Percentiles rank a stretch among this genome's conserved stretches.
Conservation (phyloP, 2,888 invertebrate species). For the Eucriotettix oculatus region DNA sequence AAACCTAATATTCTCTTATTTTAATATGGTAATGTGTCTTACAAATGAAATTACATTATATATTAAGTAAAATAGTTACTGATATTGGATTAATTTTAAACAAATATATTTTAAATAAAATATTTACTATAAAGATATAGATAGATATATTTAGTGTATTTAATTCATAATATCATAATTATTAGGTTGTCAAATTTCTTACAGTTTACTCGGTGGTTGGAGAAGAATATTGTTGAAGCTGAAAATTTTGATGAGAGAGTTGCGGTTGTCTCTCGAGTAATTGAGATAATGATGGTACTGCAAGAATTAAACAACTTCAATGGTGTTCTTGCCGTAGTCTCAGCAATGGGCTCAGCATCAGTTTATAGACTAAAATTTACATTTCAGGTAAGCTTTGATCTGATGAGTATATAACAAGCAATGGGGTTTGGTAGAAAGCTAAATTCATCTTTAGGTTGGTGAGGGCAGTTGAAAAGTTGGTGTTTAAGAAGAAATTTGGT, state of each 20-base stretch:
- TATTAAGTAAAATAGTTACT: too few relatives aligned
- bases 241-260: conserved; percentile 91
- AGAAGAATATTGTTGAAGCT: conserved; percentile 87
- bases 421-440: neutral
- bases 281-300: conserved; percentile 90
- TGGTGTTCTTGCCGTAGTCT: conserved; percentile 84
- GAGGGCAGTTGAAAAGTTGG: neutral
- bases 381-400: conserved; percentile 42
- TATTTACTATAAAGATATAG: too few relatives aligned
- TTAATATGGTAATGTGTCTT: too few relatives aligned
- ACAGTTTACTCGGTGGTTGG: conserved; percentile 90
- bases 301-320: conserved; percentile 97
- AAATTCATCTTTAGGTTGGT: neutral
- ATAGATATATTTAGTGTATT: too few relatives aligned
- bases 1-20: too few relatives aligned
- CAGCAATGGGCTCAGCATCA: conserved; percentile 82
- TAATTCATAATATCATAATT: too few relatives aligned
- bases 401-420: neutral
- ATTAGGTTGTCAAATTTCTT: conserved; percentile 16
- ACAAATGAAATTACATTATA: too few relatives aligned
- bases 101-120: too few relatives aligned
- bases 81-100: too few relatives aligned
- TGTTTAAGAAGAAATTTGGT: neutral
- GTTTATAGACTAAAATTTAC: conserved; percentile 71
- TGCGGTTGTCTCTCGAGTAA: conserved; percentile 71